Evolutionary conservation across 2,797 vertebrate genomes (phyloP).

Genomic region (Rhynchonycteris naso): DNA sequence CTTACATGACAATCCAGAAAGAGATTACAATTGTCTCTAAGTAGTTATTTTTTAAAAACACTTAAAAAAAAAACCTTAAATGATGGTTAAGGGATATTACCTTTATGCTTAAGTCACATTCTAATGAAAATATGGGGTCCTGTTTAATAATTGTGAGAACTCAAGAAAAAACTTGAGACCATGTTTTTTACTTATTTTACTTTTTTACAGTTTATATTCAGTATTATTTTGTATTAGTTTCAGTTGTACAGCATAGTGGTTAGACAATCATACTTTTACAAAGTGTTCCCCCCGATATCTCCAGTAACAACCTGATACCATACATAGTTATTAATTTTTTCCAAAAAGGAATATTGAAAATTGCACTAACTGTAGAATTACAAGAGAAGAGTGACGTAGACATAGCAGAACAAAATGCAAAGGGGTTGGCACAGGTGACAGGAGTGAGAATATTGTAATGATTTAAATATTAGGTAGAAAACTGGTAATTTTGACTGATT

Average conservation of each 20-base stretch:
- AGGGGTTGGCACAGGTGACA: neutral
- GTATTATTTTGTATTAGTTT: neutral
- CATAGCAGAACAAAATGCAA: neutral
- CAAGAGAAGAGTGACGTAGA: neutral
- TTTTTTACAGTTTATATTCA: neutral
- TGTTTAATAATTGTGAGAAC: neutral
- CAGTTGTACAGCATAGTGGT: neutral
- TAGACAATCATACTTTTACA: neutral
- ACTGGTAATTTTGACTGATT: conserved; percentile 25
- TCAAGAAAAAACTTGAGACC: conserved; percentile 6
- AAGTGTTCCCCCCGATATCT: neutral
- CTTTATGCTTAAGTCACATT: neutral
- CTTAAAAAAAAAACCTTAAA: neutral
- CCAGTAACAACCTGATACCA: neutral
- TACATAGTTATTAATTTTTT: neutral
- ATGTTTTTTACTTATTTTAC: neutral
- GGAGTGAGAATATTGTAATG: neutral
- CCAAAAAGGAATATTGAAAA: neutral
- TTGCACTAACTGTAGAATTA: neutral
- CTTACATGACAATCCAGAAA: neutral
- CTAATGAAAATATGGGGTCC: neutral
- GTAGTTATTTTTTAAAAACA: neutral
- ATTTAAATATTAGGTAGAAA: conserved; percentile 41
- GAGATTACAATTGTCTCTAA: neutral
- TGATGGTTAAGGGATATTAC: neutral